Evolutionary conservation across 2,797 vertebrate species (phyloP).

Genomic region (Anomalospiza imberbis): DNA sequence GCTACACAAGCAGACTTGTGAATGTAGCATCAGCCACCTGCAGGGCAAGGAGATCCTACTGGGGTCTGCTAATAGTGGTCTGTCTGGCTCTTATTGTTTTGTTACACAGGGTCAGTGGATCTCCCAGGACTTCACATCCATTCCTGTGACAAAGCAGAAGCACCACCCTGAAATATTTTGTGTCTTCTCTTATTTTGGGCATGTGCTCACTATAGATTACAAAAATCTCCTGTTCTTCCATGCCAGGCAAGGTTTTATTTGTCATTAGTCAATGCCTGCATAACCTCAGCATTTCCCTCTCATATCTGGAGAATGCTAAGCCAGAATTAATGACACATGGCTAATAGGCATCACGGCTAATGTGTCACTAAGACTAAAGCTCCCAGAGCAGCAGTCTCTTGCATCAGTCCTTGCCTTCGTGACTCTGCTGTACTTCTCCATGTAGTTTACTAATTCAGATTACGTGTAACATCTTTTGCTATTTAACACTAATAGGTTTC

Average conservation of each 20-base stretch:
- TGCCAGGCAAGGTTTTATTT: neutral
- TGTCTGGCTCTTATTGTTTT: neutral
- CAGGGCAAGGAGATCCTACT: neutral
- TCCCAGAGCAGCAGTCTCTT: neutral
- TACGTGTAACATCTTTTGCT: constrained; percentile 21
- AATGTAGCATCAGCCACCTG: neutral
- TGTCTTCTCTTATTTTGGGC: neutral
- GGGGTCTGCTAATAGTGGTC: neutral
- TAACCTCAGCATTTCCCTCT: constrained; percentile 8
- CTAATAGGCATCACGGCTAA: neutral
- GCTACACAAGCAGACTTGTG: neutral
- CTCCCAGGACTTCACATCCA: neutral
- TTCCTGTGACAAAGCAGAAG: constrained; percentile 21
- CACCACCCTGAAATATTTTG: neutral
- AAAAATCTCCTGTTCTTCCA: neutral
- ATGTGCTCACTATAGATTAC: neutral
- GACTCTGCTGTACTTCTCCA: neutral
- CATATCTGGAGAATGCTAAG: constrained; percentile 42
- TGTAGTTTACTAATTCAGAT: neutral
- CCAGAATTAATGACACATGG: constrained; percentile 28
- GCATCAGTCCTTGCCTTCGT: constrained; percentile 9
- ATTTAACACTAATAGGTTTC: constrained; percentile 41
- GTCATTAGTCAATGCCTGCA: neutral
- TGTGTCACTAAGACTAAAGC: neutral
- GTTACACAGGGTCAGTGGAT: neutral